Evolutionary conservation across 2,797 vertebrate genomes (phyloP).

Genomic region (Sandelia bainsii): DNA sequence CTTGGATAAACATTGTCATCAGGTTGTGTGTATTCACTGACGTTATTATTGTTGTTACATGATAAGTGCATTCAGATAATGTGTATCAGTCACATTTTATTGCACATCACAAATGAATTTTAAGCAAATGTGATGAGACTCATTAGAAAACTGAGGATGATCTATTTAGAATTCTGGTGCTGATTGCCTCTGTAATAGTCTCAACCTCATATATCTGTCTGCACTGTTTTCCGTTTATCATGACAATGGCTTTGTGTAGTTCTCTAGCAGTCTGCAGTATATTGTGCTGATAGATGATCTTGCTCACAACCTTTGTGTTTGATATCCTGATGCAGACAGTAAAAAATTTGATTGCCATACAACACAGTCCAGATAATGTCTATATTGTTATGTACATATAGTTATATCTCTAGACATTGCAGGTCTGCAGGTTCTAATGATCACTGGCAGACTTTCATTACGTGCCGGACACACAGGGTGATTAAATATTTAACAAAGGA

Average conservation of each 20-base stretch:
- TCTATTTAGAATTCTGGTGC: conserved; percentile 45
- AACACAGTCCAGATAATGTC: conserved; percentile 24
- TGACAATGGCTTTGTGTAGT: conserved; percentile 44
- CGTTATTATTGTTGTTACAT: conserved; percentile 10
- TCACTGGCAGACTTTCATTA: conserved; percentile 39
- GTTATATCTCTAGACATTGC: conserved; percentile 9
- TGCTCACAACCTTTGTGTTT: conserved; percentile 22
- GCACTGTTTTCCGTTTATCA: conserved; percentile 56
- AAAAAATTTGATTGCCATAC: conserved; percentile 35
- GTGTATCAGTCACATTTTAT: conserved; percentile 40
- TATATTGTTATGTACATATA: conserved; percentile 22
- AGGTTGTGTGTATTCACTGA: conserved; percentile 16
- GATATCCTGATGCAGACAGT: conserved; percentile 34
- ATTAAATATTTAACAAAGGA: conserved; percentile 57
- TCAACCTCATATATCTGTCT: conserved; percentile 53
- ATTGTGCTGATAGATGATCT: conserved; percentile 49
- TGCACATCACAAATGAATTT: conserved; percentile 44
- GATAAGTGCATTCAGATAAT: conserved; percentile 36
- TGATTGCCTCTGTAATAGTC: conserved; percentile 57
- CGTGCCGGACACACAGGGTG: conserved; percentile 28
- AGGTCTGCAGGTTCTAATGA: conserved; percentile 31
- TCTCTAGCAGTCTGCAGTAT: conserved; percentile 51
- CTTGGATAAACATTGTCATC: conserved; percentile 9
- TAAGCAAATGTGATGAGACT: conserved; percentile 42
- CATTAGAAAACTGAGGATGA: conserved; percentile 51